These are phyloP conservation scores for Masnerella sp. DNA, from an alignment of 2,888 invertebrate genomes.

Conservation along the genomic window DNA sequence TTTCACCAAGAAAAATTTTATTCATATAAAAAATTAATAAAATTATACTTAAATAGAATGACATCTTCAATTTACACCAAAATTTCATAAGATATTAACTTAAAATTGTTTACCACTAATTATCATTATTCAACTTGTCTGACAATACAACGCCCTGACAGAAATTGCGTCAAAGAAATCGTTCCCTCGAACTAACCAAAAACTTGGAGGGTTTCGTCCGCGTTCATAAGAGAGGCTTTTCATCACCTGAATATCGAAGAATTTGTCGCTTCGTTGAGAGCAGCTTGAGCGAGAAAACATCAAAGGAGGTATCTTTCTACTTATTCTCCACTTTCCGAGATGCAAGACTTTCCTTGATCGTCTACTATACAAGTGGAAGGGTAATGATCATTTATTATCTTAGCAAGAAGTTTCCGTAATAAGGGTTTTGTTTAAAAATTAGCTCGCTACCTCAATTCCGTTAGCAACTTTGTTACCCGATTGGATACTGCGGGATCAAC, in stretches of 20 bases:
- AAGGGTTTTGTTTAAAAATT: conserved; percentile 77
- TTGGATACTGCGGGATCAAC: background rate
- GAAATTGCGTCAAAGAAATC: conserved; percentile 45
- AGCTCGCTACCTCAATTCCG: conserved; percentile 64
- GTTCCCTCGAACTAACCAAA: conserved; percentile 34
- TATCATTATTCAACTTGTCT: too few relatives aligned
- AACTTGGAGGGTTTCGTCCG: conserved; percentile 59
- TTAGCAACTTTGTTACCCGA: conserved; percentile 42
- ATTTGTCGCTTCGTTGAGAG: conserved; percentile 75
- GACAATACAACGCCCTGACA: too few relatives aligned
- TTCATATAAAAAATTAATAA: too few relatives aligned
- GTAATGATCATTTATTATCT: conserved; percentile 77
- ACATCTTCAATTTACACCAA: too few relatives aligned
- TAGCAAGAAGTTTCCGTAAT: conserved; percentile 68
- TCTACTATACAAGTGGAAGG: too few relatives aligned
- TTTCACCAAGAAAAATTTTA: too few relatives aligned
- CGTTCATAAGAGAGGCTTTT: conserved; percentile 70
- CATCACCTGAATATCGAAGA: conserved; percentile 76
- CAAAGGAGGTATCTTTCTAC: conserved; percentile 69
- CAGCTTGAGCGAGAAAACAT: conserved; percentile 73
- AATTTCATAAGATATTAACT: too few relatives aligned
- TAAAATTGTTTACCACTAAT: too few relatives aligned
- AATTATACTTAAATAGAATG: too few relatives aligned
- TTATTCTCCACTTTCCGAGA: conserved; percentile 55
- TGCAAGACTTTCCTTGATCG: too few relatives aligned